Base-by-base conservation (phyloP, 2,113 vertebrate genomes). In the Myrmecophaga tridactyla region DNA sequence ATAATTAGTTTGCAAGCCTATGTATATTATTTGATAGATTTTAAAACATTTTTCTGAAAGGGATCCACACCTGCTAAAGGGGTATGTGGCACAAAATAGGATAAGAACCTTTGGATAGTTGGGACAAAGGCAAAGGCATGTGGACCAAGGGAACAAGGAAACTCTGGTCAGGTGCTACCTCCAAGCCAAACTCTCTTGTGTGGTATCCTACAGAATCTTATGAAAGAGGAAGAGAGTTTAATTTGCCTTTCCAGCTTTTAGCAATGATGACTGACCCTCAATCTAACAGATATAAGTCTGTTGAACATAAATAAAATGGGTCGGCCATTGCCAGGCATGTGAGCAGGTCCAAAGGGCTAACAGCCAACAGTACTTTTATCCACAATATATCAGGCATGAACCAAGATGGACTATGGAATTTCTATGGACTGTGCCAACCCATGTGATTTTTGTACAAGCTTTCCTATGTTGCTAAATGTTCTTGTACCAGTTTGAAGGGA, bases 11-110 rank as follows among this genome's bases (percentile, higher is more conserved):
- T 91, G 9, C 10, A 94, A 85, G 58, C 11, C 46, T 62, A 53
- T 89, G 31, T 46, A 53, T 86, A 65, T 94, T 69, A 88, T 88
- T 96, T 93, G 51, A 81, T 25, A 56, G 51, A 89, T 88, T 86
- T 89, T 34, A 96, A 90, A 81, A 29, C 31, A 84, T 65, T 89
- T 91, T 92, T 58, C 41, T 77, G 51, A 48, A 95, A 95, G 11
- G 31, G 11, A 12, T 78, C 69, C 12, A 73, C 48, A 69, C 83
- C 36, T 70, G 36, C 43, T 36, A 72, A 46, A 94, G 23, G 7
- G 69, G 14, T 75, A 13, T 11, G 27, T 39, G 41, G 7, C 4
- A 58, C 34, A 83, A 58, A 86, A 29, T 73, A 80, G 69, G 18
- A 63, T 89, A 95, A 82, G 48, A 80, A 76, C 3, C 10, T 9